Conservation (phyloP, 2,113 vertebrate species). For the Bambusicola thoracicus region DNA sequence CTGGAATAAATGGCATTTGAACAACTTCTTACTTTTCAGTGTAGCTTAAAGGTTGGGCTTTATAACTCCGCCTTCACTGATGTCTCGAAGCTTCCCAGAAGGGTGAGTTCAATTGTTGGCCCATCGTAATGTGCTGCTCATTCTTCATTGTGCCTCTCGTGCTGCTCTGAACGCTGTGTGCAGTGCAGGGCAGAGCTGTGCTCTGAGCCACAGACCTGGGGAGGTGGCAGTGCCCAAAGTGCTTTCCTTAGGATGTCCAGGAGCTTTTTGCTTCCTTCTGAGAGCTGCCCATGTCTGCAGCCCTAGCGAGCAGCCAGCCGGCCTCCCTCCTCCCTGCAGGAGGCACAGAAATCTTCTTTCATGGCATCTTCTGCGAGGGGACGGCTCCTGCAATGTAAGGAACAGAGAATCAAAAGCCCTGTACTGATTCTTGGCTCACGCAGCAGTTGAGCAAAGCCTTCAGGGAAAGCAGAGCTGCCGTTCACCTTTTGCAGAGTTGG, state of each 20-base stretch:
- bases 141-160: background rate
- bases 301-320: background rate
- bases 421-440: background rate
- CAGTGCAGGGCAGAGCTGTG: too few relatives aligned
- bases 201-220: too few relatives aligned
- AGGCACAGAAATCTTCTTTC: background rate
- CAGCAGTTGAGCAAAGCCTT: background rate
- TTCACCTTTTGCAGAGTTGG: slow-evolving; percentile 48
- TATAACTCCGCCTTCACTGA: background rate
- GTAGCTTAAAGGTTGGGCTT: background rate
- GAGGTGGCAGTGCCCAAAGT: too few relatives aligned
- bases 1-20: background rate
- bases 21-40: background rate
- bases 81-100: background rate
- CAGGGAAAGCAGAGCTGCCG: background rate
- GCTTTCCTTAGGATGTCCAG: background rate
- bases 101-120: background rate
- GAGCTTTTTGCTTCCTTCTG: background rate
- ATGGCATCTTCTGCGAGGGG: background rate
- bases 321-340: background rate
- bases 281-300: background rate
- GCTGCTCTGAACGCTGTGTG: background rate
- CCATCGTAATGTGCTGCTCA: background rate
- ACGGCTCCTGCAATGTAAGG: background rate
- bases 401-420: background rate